Evolutionary conservation across 2,797 vertebrate species (phyloP).

Genomic region (Pangasius djambal): DNA sequence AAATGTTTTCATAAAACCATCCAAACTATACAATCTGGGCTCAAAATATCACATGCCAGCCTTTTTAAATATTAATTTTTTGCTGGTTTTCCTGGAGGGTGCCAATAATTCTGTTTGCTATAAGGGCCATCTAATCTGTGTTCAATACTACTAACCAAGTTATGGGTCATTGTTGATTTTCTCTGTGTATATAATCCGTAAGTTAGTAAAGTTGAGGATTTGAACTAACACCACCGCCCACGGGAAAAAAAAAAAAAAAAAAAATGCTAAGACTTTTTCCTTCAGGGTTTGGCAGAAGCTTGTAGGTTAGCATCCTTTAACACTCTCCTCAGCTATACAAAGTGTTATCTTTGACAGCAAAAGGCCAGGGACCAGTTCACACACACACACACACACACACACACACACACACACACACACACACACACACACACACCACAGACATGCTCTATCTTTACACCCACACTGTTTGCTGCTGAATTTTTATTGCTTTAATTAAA

Average conservation of each 20-base stretch:
- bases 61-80: neutral
- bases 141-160: neutral
- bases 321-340: neutral
- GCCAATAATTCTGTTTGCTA: neutral
- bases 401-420: neutral
- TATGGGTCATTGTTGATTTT: neutral
- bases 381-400: too few species aligned
- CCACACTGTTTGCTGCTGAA: neutral
- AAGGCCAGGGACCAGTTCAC: conserved; percentile 1
- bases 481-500: neutral
- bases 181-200: neutral
- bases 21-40: neutral
- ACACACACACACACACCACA: neutral
- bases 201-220: neutral
- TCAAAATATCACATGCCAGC: neutral
- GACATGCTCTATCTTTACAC: neutral
- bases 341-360: conserved; percentile 19
- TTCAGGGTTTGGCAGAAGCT: neutral
- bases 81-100: neutral
- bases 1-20: neutral
- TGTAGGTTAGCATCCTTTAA: conserved; percentile 1
- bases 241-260: neutral
- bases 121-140: neutral
- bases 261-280: neutral
- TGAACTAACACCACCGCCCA: neutral